A percentile compares a stretch with the other conserved stretches of the same genome.
Conservation (phyloP, 2,797 vertebrate genomes). For the Helarctos malayanus region DNA sequence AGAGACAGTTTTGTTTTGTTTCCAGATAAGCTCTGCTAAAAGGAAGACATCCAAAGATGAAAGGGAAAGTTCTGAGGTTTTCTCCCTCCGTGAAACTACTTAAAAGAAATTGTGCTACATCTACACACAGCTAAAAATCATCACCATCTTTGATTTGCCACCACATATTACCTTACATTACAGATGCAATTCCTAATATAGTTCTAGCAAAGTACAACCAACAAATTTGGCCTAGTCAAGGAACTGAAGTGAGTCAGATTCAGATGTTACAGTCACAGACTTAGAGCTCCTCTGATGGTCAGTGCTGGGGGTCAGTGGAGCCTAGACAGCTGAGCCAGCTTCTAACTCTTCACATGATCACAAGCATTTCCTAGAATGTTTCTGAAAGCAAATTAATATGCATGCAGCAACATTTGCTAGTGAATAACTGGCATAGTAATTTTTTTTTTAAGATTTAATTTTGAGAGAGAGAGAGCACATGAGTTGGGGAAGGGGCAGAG, state of each 20-base stretch:
- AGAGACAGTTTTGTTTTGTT: not conserved
- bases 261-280: not conserved
- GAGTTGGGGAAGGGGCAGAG: not conserved
- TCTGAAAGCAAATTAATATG: not conserved
- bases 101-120: slow-evolving; percentile 49
- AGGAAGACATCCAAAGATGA: slow-evolving; percentile 48
- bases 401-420: not conserved
- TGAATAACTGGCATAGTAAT: not conserved
- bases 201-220: not conserved
- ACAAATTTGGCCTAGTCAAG: not conserved
- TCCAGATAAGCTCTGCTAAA: slow-evolving; percentile 38
- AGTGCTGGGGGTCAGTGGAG: too few species aligned
- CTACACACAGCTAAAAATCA: slow-evolving; percentile 22
- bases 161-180: too few species aligned
- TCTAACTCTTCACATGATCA: not conserved
- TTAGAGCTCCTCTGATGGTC: not conserved
- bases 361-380: not conserved
- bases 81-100: not conserved
- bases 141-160: not conserved
- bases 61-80: not conserved
- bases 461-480: not conserved
- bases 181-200: not conserved
- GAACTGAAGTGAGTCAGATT: not conserved
- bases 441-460: not conserved
- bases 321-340: not conserved